phyloP scores from a whole-genome alignment of 2,797 vertebrate genomes.

The Hemibagrus guttatus region DNA sequence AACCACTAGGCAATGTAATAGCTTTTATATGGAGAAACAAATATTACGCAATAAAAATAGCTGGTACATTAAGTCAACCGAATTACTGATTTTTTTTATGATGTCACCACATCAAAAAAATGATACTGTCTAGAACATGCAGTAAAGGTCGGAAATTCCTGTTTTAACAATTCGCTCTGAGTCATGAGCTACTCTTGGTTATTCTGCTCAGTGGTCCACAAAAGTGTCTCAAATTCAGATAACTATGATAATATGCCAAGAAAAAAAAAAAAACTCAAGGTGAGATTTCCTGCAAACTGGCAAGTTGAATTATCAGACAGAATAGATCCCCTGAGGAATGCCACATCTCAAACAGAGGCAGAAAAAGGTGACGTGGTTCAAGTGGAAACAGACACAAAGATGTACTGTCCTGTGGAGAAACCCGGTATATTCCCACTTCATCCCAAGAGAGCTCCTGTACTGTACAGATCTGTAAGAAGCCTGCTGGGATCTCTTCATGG shows the following conservation, averaged over 20 bases:
- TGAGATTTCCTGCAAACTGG: background rate
- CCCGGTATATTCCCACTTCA: background rate
- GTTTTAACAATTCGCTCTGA: background rate
- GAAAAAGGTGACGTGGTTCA: constrained; percentile 12
- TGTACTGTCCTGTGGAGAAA: background rate
- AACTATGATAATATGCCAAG: background rate
- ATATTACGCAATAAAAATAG: background rate
- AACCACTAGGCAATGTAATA: background rate
- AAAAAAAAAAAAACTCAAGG: background rate
- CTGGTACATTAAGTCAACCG: background rate
- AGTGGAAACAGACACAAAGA: constrained; percentile 3
- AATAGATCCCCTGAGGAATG: background rate
- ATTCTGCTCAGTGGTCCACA: background rate
- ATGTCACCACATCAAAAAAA: background rate
- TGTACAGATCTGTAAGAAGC: constrained; percentile 16
- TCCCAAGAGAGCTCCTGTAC: constrained; percentile 13
- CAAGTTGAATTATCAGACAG: constrained; percentile 16
- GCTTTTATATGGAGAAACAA: background rate
- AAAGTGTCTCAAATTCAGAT: background rate
- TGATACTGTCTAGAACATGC: background rate
- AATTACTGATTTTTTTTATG: background rate
- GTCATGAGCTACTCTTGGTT: background rate
- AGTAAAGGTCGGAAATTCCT: background rate
- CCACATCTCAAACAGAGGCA: background rate
- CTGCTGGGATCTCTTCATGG: constrained; percentile 60